These are phyloP conservation scores for Diplodus sargus DNA, from an alignment of 2,797 vertebrate genomes.

Conservation along the genomic window DNA sequence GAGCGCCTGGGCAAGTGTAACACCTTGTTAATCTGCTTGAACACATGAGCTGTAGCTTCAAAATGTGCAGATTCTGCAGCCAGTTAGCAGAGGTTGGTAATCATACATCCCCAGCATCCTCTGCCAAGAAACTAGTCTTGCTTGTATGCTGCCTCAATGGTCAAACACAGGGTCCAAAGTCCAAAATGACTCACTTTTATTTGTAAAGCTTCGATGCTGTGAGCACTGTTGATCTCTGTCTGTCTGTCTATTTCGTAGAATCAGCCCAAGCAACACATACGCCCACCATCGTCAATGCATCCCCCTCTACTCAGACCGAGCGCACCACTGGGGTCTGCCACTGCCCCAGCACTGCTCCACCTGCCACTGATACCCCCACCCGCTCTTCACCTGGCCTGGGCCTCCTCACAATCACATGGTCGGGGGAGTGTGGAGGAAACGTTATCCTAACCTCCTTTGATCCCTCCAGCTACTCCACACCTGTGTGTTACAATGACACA, in stretches of 20 bases:
- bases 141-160: neutral
- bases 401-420: conserved; percentile 17
- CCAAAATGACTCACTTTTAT: neutral
- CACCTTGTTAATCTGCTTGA: no score
- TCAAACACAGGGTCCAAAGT: neutral
- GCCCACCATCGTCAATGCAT: accelerated
- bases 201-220: neutral
- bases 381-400: accelerated
- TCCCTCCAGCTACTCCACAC: accelerated
- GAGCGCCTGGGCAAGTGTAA: no score
- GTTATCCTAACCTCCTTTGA: neutral
- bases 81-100: no score
- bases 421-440: conserved; percentile 22
- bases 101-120: neutral
- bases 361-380: accelerated
- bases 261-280: accelerated
- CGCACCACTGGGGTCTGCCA: accelerated
- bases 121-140: neutral
- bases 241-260: conserved; percentile 10
- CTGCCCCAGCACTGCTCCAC: accelerated
- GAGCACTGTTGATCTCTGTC: neutral
- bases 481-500: neutral
- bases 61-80: no score
- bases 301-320: accelerated
- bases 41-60: no score